Conservation (phyloP, 2,888 invertebrate genomes). For the Ophion ellenae region DNA sequence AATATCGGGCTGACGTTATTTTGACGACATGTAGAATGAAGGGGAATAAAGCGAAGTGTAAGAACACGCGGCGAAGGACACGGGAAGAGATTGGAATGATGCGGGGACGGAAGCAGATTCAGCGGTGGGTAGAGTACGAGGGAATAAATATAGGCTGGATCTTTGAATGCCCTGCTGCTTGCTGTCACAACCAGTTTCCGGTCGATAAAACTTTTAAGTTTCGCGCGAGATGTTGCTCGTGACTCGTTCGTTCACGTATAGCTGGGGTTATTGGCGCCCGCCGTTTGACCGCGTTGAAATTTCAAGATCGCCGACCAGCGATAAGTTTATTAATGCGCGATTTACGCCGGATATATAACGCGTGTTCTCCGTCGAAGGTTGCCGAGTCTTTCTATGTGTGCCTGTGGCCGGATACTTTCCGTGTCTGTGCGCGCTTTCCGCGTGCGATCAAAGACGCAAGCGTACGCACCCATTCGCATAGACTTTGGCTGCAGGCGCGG, state of each 20-base stretch:
- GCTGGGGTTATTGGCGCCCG: constrained; percentile 66
- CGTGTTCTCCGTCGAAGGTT: constrained; percentile 35
- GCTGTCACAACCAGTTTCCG: constrained; percentile 69
- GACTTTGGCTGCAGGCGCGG: background rate
- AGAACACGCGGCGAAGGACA: background rate
- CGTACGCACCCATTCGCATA: constrained; percentile 28
- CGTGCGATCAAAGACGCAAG: constrained; percentile 5
- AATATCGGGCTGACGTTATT: too few species aligned
- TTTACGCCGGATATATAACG: constrained; percentile 69
- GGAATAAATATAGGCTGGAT: constrained; percentile 47
- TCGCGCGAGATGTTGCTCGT: constrained; percentile 65
- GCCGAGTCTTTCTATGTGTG: background rate
- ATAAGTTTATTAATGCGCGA: constrained; percentile 74
- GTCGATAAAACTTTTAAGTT: constrained; percentile 68
- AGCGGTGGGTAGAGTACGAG: constrained; percentile 34
- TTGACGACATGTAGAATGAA: constrained; percentile 11
- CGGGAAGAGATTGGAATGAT: constrained; percentile 22
- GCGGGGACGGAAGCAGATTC: constrained; percentile 28
- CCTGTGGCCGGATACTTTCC: background rate
- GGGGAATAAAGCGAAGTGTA: constrained; percentile 2
- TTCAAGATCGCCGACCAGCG: constrained; percentile 72
- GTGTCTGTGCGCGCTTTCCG: background rate
- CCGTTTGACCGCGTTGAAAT: constrained; percentile 71
- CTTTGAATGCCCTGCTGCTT: constrained; percentile 12
- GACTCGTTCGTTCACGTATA: constrained; percentile 53